Evolutionary conservation across 2,113 vertebrate genomes (phyloP).

Genomic region (Pseudorhombus dupliciocellatus): DNA sequence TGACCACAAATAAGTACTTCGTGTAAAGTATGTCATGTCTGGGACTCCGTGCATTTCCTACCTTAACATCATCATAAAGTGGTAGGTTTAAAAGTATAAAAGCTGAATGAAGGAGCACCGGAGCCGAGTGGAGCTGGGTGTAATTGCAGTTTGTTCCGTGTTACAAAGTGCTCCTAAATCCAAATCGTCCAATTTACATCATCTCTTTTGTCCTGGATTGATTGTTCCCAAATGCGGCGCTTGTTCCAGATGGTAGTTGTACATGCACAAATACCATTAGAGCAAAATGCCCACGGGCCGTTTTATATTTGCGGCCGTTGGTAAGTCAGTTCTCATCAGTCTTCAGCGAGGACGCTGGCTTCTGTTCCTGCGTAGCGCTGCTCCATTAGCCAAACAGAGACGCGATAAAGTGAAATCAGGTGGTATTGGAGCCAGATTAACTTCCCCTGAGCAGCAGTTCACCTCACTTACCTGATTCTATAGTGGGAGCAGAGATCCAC

Average conservation of each 20-base stretch:
- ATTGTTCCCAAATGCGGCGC: constrained; percentile 23
- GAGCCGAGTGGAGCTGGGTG: neutral
- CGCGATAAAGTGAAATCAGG: constrained; percentile 56
- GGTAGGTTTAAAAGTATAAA: neutral
- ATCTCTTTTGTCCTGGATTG: neutral
- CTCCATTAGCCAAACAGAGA: constrained; percentile 56
- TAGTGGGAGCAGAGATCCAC: constrained; percentile 31
- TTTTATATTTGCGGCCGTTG: constrained; percentile 27
- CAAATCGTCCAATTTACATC: neutral
- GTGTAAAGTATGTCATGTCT: too few species aligned
- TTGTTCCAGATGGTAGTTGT: neutral
- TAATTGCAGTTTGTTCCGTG: neutral
- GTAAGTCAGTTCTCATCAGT: constrained; percentile 38
- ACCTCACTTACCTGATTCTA: constrained; percentile 42
- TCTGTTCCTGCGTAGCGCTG: constrained; percentile 40
- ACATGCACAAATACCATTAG: neutral
- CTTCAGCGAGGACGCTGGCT: constrained; percentile 27
- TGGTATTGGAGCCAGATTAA: constrained; percentile 71
- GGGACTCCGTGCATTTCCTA: too few species aligned
- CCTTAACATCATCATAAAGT: too few species aligned
- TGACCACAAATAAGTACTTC: too few species aligned
- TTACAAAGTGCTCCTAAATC: neutral
- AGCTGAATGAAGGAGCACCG: neutral
- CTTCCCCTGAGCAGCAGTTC: constrained; percentile 54
- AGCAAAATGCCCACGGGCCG: constrained; percentile 11